Evolutionary conservation across 2,113 vertebrate species (phyloP).

Genomic region (Gallinago paraguaiae): DNA sequence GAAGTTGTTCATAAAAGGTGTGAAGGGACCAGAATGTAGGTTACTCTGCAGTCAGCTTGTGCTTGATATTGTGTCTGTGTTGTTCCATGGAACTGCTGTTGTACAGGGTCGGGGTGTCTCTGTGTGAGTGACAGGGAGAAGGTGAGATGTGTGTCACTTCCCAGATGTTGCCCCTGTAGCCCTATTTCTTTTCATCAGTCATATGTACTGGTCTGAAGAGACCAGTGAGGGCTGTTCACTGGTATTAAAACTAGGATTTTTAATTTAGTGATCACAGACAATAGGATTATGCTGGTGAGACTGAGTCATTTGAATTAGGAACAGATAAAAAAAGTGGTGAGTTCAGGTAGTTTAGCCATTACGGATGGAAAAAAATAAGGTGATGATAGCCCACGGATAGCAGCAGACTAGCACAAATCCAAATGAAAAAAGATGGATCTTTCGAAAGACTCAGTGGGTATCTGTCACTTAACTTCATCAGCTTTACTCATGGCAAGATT

Average conservation of each 20-base stretch:
- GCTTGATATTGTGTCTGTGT: not conserved
- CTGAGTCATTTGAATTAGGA: not conserved
- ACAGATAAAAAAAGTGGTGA: not conserved
- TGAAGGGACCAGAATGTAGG: not conserved
- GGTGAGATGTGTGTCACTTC: not conserved
- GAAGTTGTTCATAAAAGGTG: not conserved
- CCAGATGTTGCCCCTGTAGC: not conserved
- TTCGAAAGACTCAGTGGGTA: not conserved
- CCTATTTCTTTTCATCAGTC: not conserved
- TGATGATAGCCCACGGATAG: not conserved
- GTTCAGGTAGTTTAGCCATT: not conserved
- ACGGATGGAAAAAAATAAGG: not conserved
- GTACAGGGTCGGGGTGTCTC: rapidly evolving
- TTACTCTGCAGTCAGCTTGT: not conserved
- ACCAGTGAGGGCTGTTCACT: not conserved
- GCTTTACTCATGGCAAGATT: not conserved
- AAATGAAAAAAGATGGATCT: not conserved
- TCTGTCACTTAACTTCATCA: not conserved
- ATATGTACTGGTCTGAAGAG: not conserved
- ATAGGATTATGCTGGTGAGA: not conserved
- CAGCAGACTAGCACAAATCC: not conserved
- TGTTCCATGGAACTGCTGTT: not conserved
- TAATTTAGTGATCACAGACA: not conserved
- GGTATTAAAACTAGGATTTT: not conserved
- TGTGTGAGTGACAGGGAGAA: not conserved